phyloP scores from a whole-genome alignment of 1,140 invertebrate species.

The Thereuonema tuberculata region DNA sequence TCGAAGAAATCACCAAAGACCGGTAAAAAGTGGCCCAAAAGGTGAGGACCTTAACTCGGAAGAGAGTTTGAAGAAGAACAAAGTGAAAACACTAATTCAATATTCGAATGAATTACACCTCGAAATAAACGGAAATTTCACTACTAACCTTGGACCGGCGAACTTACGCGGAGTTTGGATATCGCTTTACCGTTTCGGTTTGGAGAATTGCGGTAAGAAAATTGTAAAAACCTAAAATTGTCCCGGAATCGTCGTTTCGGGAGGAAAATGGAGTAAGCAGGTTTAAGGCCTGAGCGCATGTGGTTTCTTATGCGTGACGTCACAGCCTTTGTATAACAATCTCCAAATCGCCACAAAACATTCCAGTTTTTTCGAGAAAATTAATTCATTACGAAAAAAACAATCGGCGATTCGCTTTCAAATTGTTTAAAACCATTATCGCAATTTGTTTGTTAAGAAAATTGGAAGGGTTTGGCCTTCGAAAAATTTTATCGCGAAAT shows the following conservation, averaged over 20 bases:
- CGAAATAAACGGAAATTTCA: no score
- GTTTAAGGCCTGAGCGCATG: slow-evolving; percentile 8
- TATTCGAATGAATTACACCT: slow-evolving; percentile 2
- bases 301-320: slow-evolving; percentile 9
- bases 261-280: slow-evolving; percentile 1
- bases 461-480: no score
- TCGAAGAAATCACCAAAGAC: neutral
- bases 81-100: slow-evolving; percentile 2
- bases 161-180: no score
- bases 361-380: neutral
- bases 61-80: neutral
- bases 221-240: no score
- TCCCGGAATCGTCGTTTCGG: slow-evolving; percentile 6
- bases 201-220: no score
- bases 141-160: no score
- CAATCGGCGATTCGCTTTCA: slow-evolving; percentile 31
- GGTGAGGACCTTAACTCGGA: neutral
- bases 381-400: no score
- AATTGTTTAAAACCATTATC: no score
- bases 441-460: no score
- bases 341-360: no score
- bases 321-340: neutral
- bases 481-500: no score
- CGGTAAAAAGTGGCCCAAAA: neutral
- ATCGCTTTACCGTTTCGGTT: no score